phyloP scores from a whole-genome alignment of 2,113 vertebrate genomes.

The Pholis gunnellus region DNA sequence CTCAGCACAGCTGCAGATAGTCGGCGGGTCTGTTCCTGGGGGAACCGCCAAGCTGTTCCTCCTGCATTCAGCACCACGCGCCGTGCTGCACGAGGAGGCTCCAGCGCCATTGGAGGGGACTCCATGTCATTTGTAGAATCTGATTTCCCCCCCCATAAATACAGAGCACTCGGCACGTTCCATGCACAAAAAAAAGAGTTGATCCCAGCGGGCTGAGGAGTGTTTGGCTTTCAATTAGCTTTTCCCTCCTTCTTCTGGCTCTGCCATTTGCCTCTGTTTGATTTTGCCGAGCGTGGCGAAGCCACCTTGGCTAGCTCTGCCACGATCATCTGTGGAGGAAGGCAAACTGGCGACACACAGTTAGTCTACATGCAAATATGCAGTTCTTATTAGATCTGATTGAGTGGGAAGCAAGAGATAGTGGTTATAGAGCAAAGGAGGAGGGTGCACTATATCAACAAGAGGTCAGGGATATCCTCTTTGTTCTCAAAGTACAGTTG shows the following conservation, averaged over 20 bases:
- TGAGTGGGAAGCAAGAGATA: neutral
- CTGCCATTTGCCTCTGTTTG: conserved; percentile 58
- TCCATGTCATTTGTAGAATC: conserved; percentile 76
- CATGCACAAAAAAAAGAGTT: conserved; percentile 56
- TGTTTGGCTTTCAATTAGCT: conserved; percentile 82
- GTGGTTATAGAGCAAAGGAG: conserved; percentile 3
- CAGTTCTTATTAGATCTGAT: conserved; percentile 31
- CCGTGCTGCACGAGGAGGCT: conserved; percentile 75
- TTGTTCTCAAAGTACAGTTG: neutral
- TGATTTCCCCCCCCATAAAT: conserved; percentile 69
- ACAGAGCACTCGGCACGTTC: conserved; percentile 71
- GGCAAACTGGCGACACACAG: conserved; percentile 27
- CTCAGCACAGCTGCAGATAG: conserved; percentile 83
- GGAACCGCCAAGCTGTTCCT: conserved; percentile 83
- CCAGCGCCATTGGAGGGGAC: conserved; percentile 69
- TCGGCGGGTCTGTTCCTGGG: conserved; percentile 79
- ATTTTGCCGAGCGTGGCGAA: conserved; percentile 46
- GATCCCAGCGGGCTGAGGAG: conserved; percentile 61
- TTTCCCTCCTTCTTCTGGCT: conserved; percentile 41
- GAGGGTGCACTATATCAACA: neutral
- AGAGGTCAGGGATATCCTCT: conserved; percentile 25
- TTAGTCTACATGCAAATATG: conserved; percentile 29
- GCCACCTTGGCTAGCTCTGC: conserved; percentile 25
- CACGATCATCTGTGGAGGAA: conserved; percentile 40
- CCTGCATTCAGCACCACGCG: conserved; percentile 74